These are phyloP conservation scores for Malurus melanocephalus DNA, from an alignment of 2,113 vertebrate species.

Conservation along the genomic window DNA sequence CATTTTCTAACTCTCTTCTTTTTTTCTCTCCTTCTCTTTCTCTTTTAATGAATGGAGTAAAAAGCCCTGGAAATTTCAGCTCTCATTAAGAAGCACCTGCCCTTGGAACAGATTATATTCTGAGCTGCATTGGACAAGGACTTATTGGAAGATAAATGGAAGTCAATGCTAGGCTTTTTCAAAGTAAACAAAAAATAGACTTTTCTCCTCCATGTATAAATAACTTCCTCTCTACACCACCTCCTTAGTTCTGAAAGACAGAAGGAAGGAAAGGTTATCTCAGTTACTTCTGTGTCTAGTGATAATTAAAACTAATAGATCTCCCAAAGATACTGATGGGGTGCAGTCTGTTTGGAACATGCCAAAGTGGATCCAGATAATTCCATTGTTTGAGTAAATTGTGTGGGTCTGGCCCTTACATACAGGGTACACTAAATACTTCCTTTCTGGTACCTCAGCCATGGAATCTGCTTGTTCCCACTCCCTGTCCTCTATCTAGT, in stretches of 20 bases:
- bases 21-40: not conserved
- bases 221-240: not conserved
- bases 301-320: not conserved
- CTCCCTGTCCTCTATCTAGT: not conserved
- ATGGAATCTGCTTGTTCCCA: not conserved
- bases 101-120: slow-evolving; percentile 54
- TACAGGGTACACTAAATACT: not conserved
- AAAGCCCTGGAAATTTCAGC: slow-evolving; percentile 15
- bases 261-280: not conserved
- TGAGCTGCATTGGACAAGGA: slow-evolving; percentile 33
- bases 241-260: not conserved
- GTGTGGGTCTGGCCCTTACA: not conserved
- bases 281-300: not conserved
- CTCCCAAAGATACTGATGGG: not conserved
- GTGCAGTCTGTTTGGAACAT: not conserved
- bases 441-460: not conserved
- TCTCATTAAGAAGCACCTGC: slow-evolving; percentile 57
- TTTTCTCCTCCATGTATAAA: not conserved
- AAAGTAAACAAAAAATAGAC: slow-evolving; percentile 52
- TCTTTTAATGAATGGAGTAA: slow-evolving; percentile 45
- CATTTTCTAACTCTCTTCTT: slow-evolving; percentile 59
- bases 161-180: slow-evolving; percentile 37
- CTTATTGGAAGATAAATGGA: slow-evolving; percentile 67
- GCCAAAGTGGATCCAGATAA: not conserved
- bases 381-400: not conserved